Conservation (phyloP, 2,888 invertebrate genomes). For the Lagria hirta region DNA sequence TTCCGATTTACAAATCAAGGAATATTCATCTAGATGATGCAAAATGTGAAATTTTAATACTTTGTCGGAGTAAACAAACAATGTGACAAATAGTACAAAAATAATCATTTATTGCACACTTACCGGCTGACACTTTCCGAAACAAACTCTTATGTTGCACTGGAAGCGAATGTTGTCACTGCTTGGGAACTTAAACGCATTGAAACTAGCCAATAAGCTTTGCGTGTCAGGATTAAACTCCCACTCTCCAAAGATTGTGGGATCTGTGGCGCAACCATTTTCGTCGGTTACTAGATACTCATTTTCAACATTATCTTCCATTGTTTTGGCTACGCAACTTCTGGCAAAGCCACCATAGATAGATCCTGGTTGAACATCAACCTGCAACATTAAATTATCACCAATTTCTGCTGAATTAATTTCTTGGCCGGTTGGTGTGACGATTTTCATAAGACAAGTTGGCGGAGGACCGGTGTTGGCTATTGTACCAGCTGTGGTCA, state of each 20-base stretch:
- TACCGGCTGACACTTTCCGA: slow-evolving; percentile 92
- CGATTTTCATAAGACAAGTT: slow-evolving; percentile 88
- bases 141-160: slow-evolving; percentile 92
- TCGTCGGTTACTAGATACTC: slow-evolving; percentile 92
- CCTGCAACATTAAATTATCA: slow-evolving; percentile 74
- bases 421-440: slow-evolving; percentile 82
- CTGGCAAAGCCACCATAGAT: slow-evolving; percentile 94
- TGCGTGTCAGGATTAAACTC: slow-evolving; percentile 84
- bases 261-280: slow-evolving; percentile 91
- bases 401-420: slow-evolving; percentile 92
- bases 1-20: too few relatives aligned
- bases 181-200: slow-evolving; percentile 93
- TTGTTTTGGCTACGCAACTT: slow-evolving; percentile 90
- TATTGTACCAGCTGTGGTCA: slow-evolving; percentile 92
- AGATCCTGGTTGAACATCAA: slow-evolving; percentile 56
- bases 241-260: slow-evolving; percentile 92
- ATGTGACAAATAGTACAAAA: neutral
- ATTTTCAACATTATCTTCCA: slow-evolving; percentile 84
- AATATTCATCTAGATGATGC: too few relatives aligned
- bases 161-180: slow-evolving; percentile 94
- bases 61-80: too few relatives aligned
- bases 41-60: too few relatives aligned
- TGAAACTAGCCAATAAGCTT: slow-evolving; percentile 83
- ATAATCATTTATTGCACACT: slow-evolving; percentile 45
- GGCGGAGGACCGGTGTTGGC: slow-evolving; percentile 95